Evolutionary conservation across 1,140 invertebrate species (phyloP), one percentile per base, ranked within the genome.

Genomic region (Diabrotica undecimpunctata): DNA sequence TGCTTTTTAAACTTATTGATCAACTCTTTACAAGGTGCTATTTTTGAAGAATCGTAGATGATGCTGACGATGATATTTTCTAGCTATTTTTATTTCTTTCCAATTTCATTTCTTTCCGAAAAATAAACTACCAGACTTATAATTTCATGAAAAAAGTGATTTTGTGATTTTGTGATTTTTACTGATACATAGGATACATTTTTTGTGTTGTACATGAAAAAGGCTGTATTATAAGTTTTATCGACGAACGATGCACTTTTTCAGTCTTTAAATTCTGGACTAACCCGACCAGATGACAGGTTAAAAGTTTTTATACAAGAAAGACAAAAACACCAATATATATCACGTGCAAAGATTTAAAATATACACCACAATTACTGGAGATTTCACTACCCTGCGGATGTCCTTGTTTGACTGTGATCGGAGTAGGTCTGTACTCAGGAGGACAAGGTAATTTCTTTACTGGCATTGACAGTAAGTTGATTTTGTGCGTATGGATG

Each of bases 341-440:
- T 10, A 46, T 8, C 8, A 46, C 41, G n/a, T 46, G 8, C n/a
- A 46, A 46, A 10, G 25, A 25, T 25, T 8, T 46, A n/a, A 46
- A 46, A 10, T 46, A n/a, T 46, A n/a, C 41, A 46, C 41, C 41
- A 46, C 8, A 10, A 46, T 46, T 46, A 10, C 8, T 46, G n/a
- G 41, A 46, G 8, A 46, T 46, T 8, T 46, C 41, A n/a, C 41
- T 46, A 46, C 58, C 58, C n/a, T 7, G 35, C 11, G 39, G 58
- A 54, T 36, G 13, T 12, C 61, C 61, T 41, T 62, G 61, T 38
- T 55, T 62, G 51, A 62, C 53, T 4, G 61, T 62, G 10, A 62
- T 62, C 5, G 61, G 61, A 2, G 61, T 62, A 12, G 61, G 61
- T 25, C 61, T 14, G 13, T 54, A 62, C 36, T 62, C 51, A 8